phyloP scores from a whole-genome alignment of 1,140 invertebrate genomes.

The Sarcophaga peregrina region DNA sequence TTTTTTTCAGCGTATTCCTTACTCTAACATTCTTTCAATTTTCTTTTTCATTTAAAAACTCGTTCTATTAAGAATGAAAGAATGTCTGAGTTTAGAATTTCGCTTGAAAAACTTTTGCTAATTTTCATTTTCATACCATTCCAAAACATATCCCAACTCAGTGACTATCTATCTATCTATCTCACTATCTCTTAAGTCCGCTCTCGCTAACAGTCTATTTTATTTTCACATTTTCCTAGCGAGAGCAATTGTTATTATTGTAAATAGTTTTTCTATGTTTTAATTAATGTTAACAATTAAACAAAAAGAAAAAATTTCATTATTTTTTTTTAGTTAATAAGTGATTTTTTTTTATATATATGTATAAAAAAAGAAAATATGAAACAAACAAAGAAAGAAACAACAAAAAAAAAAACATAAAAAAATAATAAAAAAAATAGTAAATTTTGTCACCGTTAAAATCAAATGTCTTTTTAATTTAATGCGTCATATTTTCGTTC shows the following conservation, averaged over 20 bases:
- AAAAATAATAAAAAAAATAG: constrained; percentile 67
- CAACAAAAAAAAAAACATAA: constrained; percentile 61
- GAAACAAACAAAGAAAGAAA: constrained; percentile 67
- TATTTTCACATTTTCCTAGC: constrained; percentile 27
- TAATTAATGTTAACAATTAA: constrained; percentile 44
- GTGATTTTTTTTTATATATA: constrained; percentile 48
- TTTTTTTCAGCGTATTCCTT: background rate
- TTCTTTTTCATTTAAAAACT: background rate
- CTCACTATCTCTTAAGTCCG: constrained; percentile 21
- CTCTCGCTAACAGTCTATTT: constrained; percentile 28
- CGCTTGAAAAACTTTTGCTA: background rate
- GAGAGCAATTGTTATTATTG: constrained; percentile 46
- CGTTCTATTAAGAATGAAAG: no score
- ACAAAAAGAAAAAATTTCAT: constrained; percentile 13
- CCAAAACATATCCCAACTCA: constrained; percentile 20
- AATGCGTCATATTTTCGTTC: no score
- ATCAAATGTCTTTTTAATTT: constrained; percentile 12
- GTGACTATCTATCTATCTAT: constrained; percentile 15
- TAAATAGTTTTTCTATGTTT: constrained; percentile 57
- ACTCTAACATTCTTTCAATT: background rate
- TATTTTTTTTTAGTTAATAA: constrained; percentile 61
- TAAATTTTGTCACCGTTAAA: constrained; percentile 67
- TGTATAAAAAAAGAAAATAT: constrained; percentile 52
- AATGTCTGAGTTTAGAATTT: background rate
- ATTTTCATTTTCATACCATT: constrained; percentile 33